phyloP scores from a whole-genome alignment of 2,797 vertebrate genomes.

The Macroramphosus scolopax region DNA sequence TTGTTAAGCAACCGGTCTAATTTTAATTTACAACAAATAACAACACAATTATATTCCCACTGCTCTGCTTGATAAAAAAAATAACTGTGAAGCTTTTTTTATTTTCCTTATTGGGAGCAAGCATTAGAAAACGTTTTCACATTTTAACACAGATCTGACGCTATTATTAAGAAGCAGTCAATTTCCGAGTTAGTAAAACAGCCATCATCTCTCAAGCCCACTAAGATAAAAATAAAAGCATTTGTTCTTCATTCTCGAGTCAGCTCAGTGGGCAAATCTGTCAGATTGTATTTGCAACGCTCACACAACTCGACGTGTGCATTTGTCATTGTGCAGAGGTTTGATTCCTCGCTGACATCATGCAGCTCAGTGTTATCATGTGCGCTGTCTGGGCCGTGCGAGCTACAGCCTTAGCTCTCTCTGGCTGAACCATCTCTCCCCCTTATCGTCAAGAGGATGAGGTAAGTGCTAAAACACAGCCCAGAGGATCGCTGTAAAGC shows the following conservation, averaged over 20 bases:
- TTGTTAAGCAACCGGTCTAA: constrained; percentile 39
- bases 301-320: constrained; percentile 46
- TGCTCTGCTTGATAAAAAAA: too few species aligned
- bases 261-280: constrained; percentile 70
- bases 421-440: constrained; percentile 49
- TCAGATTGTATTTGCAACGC: constrained; percentile 69
- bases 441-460: constrained; percentile 53
- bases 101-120: too few species aligned
- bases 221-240: constrained; percentile 62
- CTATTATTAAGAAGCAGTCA: too few species aligned
- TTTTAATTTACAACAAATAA: constrained; percentile 25
- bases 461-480: constrained; percentile 62
- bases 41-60: background rate
- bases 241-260: constrained; percentile 58
- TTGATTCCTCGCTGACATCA: constrained; percentile 66
- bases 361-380: constrained; percentile 37
- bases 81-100: too few species aligned
- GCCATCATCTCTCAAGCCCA: constrained; percentile 32
- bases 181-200: constrained; percentile 34
- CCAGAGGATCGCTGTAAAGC: constrained; percentile 30
- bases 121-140: too few species aligned
- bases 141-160: too few species aligned
- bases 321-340: constrained; percentile 68
- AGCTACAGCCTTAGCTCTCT: constrained; percentile 36
- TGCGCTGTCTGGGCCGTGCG: constrained; percentile 30